A percentile compares a stretch with the other conserved stretches of the same genome.
Conservation (phyloP, 2,113 vertebrate species). For the Corvus hawaiiensis region DNA sequence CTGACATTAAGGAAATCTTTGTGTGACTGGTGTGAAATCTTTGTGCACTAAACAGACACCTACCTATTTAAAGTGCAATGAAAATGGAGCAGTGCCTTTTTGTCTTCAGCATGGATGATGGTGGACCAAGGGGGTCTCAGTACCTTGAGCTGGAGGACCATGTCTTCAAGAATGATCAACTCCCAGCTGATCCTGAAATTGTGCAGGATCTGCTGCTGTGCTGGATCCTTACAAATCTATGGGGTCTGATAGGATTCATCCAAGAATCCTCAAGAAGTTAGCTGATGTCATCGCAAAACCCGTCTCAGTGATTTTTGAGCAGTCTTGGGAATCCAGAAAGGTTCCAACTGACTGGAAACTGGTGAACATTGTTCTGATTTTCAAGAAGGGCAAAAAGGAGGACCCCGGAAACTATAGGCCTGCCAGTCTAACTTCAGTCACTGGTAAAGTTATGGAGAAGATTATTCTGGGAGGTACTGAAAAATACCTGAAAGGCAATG, state of each 20-base stretch:
- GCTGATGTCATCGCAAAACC: neutral
- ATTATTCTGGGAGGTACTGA: neutral
- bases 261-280: neutral
- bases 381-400: neutral
- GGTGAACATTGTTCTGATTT: neutral
- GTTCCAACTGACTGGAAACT: neutral
- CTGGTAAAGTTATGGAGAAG: neutral
- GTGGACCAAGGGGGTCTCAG: neutral
- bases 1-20: neutral
- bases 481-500: neutral
- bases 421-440: neutral
- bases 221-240: neutral
- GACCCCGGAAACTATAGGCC: neutral
- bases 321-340: neutral
- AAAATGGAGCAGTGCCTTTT: neutral
- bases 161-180: accelerated
- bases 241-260: neutral
- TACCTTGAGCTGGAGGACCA: neutral
- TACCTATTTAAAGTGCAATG: neutral
- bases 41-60: neutral
- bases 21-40: neutral
- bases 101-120: neutral
- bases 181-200: neutral
- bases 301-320: neutral
- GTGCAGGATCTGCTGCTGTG: neutral